phyloP scores from a whole-genome alignment of 1,140 invertebrate genomes.

The Neotoxoptera formosana region DNA sequence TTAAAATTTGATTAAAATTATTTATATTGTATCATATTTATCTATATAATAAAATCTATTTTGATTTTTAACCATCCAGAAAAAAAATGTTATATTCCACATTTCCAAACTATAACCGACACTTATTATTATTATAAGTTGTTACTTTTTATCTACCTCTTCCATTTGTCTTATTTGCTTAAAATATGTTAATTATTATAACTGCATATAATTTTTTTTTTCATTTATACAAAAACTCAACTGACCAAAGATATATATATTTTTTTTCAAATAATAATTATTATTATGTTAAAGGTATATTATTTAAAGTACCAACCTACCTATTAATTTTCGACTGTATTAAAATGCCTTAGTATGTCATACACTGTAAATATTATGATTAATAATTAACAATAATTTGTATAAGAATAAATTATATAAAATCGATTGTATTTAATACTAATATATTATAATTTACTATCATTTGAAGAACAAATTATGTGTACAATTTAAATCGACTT shows the following conservation, averaged over 20 bases:
- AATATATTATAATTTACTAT: neutral
- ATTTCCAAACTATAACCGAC: neutral
- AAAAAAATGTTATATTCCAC: neutral
- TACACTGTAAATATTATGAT: conserved; percentile 20
- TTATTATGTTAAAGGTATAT: neutral
- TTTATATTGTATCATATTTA: neutral
- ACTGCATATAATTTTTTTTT: neutral
- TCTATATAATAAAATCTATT: neutral
- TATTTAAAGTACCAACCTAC: neutral
- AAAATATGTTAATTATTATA: neutral
- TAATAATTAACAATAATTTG: neutral
- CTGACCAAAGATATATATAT: neutral
- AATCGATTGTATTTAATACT: neutral
- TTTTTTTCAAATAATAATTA: neutral
- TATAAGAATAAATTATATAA: neutral
- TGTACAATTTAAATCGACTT: neutral
- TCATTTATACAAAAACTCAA: neutral
- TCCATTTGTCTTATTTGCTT: neutral
- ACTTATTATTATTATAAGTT: neutral
- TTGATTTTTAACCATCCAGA: neutral
- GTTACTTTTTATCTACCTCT: conserved; percentile 26
- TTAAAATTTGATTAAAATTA: neutral
- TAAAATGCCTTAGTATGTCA: neutral
- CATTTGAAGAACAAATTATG: neutral
- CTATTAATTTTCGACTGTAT: neutral